Evolutionary conservation across 2,797 vertebrate species (phyloP), one percentile per base, ranked within the genome.

Genomic region (Xiphophorus birchmanni): DNA sequence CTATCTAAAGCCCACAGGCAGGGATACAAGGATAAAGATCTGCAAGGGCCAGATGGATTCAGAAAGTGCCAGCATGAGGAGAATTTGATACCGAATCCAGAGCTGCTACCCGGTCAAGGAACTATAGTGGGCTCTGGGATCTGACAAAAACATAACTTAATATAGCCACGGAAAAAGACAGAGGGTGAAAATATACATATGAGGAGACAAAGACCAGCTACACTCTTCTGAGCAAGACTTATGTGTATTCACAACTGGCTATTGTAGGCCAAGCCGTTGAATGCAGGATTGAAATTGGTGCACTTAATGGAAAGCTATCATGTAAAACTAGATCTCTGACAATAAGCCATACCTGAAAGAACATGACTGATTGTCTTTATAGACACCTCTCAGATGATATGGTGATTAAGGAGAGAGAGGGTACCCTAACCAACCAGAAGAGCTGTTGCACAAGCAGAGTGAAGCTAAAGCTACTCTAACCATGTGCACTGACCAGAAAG

Each of bases 71-170:
- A 94, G 89, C 90, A 89, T 91, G 90, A 89, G 86, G 87, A 93
- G 89, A 95, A 96, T 95, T 90, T 94, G 94, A 95, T 95, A 93
- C 94, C 90, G 90, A 93, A 94, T 92, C 90, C 91, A 85, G 87
- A 91, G 90, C 91, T 93, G 85, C 89, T 88, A 89, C 87, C 90
- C 92, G 91, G 93, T 88, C 83, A 89, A 95, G 90, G 90, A 95
- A 95, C 95, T 95, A 95, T 93, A 88, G 92, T 85, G 88, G 93
- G 94, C 94, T 95, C 94, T 94, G 92, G 90, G 94, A 94, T 94
- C 94, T 95, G 94, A 95, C 94, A 95, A 93, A 92, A 91, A 95
- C 94, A 95, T 96, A 95, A 96, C 95, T 96, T 94, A 96, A 94
- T 93, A 94, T 93, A 93, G 91, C 93, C 90, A 83, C 81, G 37